These are phyloP conservation scores for Encarsia formosa DNA, from an alignment of 2,888 invertebrate species.

Conservation along the genomic window DNA sequence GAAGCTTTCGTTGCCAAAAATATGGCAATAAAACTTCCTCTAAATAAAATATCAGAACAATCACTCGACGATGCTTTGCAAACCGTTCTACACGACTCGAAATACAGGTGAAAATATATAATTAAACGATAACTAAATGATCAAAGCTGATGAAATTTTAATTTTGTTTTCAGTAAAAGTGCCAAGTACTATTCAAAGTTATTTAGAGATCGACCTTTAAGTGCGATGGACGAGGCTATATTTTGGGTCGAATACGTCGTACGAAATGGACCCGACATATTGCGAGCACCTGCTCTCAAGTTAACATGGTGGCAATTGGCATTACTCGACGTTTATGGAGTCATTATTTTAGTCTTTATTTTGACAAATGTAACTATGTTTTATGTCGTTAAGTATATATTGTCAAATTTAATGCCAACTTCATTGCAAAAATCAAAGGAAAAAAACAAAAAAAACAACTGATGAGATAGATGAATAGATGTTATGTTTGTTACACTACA, in stretches of 20 bases:
- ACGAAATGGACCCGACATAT: constrained; percentile 26
- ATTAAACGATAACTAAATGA: background rate
- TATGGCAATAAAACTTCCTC: constrained; percentile 17
- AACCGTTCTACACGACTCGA: constrained; percentile 13
- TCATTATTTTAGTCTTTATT: constrained; percentile 18
- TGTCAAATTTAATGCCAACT: background rate
- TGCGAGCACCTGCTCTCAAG: constrained; percentile 37
- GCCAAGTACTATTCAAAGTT: constrained; percentile 23
- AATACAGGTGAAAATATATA: constrained; percentile 14
- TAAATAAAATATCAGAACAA: constrained; percentile 30
- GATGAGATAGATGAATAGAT: too few relatives aligned
- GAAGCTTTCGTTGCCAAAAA: constrained; percentile 21
- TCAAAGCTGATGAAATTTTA: background rate
- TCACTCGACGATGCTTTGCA: constrained; percentile 31
- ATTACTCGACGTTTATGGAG: constrained; percentile 38
- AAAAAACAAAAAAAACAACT: constrained; percentile 6
- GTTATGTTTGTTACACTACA: too few relatives aligned
- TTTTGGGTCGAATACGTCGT: constrained; percentile 36
- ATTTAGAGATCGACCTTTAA: constrained; percentile 40
- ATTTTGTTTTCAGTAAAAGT: constrained; percentile 22
- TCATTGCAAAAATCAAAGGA: background rate
- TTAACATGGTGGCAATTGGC: constrained; percentile 39
- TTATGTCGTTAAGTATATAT: constrained; percentile 6
- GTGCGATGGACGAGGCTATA: constrained; percentile 33
- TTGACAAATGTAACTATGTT: background rate